Evolutionary conservation across 92 coral and sea anemone genomes (phyloP).

Genomic region (Metridium senile): DNA sequence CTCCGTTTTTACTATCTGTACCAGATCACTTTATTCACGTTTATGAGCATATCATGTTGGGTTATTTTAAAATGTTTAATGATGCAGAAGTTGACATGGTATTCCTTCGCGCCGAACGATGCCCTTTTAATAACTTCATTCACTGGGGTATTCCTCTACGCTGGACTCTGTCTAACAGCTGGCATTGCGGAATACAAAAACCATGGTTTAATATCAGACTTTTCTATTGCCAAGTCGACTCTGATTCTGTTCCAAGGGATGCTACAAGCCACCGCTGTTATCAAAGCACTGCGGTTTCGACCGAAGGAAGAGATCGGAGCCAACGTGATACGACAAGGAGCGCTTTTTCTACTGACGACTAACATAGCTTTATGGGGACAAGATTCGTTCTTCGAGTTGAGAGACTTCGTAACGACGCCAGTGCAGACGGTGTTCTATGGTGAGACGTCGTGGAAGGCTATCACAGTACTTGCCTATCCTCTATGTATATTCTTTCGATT

Average conservation of each 20-base stretch:
- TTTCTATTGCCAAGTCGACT: constrained; percentile 82
- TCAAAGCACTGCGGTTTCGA: constrained; percentile 92
- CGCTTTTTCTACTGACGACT: constrained; percentile 88
- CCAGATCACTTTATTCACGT: constrained; percentile 71
- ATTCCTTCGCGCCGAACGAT: constrained; percentile 90
- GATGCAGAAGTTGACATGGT: constrained; percentile 90
- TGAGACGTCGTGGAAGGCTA: constrained; percentile 92
- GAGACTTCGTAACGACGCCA: constrained; percentile 88
- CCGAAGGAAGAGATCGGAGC: constrained; percentile 85
- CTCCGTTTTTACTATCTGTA: constrained; percentile 85
- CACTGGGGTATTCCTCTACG: constrained; percentile 85
- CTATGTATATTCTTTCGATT: constrained; percentile 94
- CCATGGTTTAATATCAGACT: constrained; percentile 72
- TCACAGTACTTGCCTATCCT: constrained; percentile 91
- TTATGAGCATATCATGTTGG: constrained; percentile 94
- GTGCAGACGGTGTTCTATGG: constrained; percentile 94
- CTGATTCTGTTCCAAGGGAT: constrained; percentile 81
- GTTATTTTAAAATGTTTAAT: constrained; percentile 83
- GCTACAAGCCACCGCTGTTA: constrained; percentile 91
- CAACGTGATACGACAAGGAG: constrained; percentile 89
- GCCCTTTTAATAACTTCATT: constrained; percentile 81
- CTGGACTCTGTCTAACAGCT: constrained; percentile 91
- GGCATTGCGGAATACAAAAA: constrained; percentile 91
- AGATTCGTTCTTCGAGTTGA: constrained; percentile 90
- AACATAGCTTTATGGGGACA: constrained; percentile 95